A percentile compares a stretch with the other conserved stretches of the same genome.
phyloP scores from a whole-genome alignment of 2,113 vertebrate genomes.

The Drymodes brunneopygia region DNA sequence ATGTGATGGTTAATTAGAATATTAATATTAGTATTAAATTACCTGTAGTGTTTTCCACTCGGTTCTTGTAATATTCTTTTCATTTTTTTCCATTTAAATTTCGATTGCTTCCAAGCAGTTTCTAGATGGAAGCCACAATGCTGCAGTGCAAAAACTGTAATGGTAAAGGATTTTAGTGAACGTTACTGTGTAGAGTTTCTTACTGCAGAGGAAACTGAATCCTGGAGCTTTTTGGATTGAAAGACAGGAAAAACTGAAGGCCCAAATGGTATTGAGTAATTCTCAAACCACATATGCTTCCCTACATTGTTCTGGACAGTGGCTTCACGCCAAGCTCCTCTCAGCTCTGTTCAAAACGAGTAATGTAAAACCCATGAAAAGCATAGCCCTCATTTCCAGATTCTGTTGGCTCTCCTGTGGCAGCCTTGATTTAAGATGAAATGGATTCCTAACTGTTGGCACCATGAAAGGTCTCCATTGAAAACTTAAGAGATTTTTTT shows the following conservation, averaged over 20 bases:
- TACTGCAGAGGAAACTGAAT: slow-evolving; percentile 1
- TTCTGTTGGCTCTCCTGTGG: not conserved
- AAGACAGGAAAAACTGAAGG: slow-evolving; percentile 56
- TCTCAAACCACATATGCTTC: slow-evolving; percentile 34
- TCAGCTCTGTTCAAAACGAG: not conserved
- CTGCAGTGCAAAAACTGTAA: not conserved
- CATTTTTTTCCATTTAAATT: not conserved
- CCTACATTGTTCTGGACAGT: slow-evolving; percentile 41
- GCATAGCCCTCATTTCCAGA: not conserved
- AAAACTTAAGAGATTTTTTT: not conserved
- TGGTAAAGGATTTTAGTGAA: not conserved
- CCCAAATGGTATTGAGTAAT: slow-evolving; percentile 7
- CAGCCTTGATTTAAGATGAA: not conserved
- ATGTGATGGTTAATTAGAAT: not conserved
- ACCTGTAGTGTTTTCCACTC: not conserved
- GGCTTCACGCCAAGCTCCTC: slow-evolving; percentile 20
- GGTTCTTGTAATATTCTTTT: not conserved
- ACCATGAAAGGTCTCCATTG: not conserved
- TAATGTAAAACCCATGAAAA: not conserved
- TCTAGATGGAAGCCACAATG: not conserved
- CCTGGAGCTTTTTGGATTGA: slow-evolving; percentile 1
- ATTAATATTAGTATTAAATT: not conserved
- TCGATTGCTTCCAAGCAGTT: not conserved
- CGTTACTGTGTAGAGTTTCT: not conserved
- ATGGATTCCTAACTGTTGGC: not conserved